Evolutionary conservation across 2,888 invertebrate species (phyloP).

Genomic region (Parapristionchus giblindavisi): DNA sequence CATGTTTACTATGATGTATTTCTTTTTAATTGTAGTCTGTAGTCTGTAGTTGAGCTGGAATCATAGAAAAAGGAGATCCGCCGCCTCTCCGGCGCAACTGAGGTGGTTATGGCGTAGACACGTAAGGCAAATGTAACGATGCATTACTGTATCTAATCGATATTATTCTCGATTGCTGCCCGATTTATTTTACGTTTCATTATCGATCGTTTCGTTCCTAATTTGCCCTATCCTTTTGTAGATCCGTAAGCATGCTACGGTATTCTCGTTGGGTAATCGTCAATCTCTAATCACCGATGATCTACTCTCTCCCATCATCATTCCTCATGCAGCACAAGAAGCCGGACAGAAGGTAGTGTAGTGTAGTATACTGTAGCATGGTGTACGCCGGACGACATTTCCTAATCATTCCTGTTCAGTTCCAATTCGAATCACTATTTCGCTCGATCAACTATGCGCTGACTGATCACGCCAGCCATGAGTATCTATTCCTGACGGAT

Average conservation of each 20-base stretch:
- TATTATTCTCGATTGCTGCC: too few species aligned
- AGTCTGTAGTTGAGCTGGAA: not conserved
- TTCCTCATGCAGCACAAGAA: constrained; percentile 85
- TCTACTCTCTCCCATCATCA: constrained; percentile 93
- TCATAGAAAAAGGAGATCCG: too few species aligned
- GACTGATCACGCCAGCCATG: constrained; percentile 95
- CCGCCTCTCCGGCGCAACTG: too few species aligned
- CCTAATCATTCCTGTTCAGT: constrained; percentile 75
- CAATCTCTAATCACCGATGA: constrained; percentile 85
- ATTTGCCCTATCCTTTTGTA: constrained; percentile 39
- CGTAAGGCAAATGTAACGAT: too few species aligned
- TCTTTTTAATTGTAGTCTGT: not conserved
- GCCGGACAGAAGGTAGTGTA: constrained; percentile 54
- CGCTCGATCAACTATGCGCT: constrained; percentile 95
- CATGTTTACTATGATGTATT: not conserved
- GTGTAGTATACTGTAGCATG: not conserved
- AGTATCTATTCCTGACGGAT: constrained; percentile 93
- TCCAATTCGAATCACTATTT: constrained; percentile 92
- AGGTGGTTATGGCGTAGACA: too few species aligned
- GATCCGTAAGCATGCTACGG: constrained; percentile 86
- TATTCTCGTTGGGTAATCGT: constrained; percentile 93
- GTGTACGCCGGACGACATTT: too few species aligned
- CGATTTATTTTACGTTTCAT: too few species aligned
- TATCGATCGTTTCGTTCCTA: too few species aligned
- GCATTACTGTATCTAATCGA: too few species aligned